Evolutionary conservation across 1,140 invertebrate species (phyloP), one percentile per base, ranked within the genome.

Genomic region (Luehdorfia chinensis): DNA sequence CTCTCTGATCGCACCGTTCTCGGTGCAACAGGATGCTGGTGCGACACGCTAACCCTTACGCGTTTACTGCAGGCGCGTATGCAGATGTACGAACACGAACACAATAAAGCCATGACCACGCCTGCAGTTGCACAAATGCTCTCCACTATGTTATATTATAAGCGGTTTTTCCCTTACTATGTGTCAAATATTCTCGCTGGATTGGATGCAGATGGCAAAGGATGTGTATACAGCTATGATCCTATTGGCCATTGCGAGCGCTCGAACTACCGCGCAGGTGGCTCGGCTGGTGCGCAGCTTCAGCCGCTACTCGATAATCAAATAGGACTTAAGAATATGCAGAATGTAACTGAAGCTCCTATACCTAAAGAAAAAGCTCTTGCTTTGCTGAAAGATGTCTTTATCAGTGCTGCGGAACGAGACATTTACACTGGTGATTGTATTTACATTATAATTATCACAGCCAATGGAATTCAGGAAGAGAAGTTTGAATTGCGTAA

Each of bases 111-210:
- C 2, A 99, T 99, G 96, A 90, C 93, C 1, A 97, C 97, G 0
- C 90, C 93, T 50, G 97, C 98, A 6, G 90, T 96, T 8, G 96
- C 98, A 8, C 97, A 99, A 84, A 94, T 99, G 93, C 80, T 99
- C 1, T 97, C 98, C 0, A 98, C 95, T 3, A 94, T 98, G 90
- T 87, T 99, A 48, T 99, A 99, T 76, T 94, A 97, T 67, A 96
- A 97, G 62, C 90, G 98, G 52, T 99, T 99, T 80, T 99, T 99
- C 83, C 98, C 98, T 0, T 99, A 99, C 76, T 99, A 99, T 78
- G 94, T 98, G 5, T 95, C 94, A 18, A 99, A 98, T 76, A 92
- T 99, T 18, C 84, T 99, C 39, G 97, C 96, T 55, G 98, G 98
- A 0, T 73, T 96, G 9, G 94, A 96, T 80, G 88, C 89, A 63